Conservation (phyloP, 2,888 invertebrate genomes). For the Subacronicta megacephala region DNA sequence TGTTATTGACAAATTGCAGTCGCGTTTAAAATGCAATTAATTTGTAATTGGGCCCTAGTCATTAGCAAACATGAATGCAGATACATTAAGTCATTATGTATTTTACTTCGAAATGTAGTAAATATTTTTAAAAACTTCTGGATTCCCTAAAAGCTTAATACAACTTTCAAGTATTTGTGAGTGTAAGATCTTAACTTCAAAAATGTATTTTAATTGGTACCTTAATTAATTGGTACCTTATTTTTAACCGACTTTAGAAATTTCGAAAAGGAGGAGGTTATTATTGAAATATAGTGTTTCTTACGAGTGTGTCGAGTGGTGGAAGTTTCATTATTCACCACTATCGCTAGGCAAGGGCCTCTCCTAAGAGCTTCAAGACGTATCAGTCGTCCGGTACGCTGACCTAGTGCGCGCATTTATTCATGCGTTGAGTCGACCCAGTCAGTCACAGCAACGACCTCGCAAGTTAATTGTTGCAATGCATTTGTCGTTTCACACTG, state of each 20-base stretch:
- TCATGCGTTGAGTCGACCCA: conserved; percentile 16
- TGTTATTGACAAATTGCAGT: not conserved
- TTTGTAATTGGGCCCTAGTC: conserved; percentile 11
- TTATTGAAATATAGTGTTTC: too few species aligned
- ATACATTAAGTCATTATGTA: not conserved
- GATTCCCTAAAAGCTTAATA: too few species aligned
- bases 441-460: conserved; percentile 30
- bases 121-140: not conserved
- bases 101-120: not conserved
- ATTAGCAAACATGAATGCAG: conserved; percentile 1
- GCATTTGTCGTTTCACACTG: conserved; percentile 29
- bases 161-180: not conserved
- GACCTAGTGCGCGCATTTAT: not conserved
- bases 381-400: not conserved
- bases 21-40: conserved; percentile 7
- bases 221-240: too few species aligned
- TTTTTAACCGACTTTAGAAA: too few species aligned
- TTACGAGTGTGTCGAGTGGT: too few species aligned
- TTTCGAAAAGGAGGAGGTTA: too few species aligned
- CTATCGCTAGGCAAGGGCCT: too few species aligned
- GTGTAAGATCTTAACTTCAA: not conserved
- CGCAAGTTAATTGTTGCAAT: conserved; percentile 38
- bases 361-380: too few species aligned
- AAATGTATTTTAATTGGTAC: too few species aligned
- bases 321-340: too few species aligned